Percentiles rank a stretch among this genome's conserved stretches.
phyloP scores from a whole-genome alignment of 2,797 vertebrate genomes.

The Atherinosoma microstoma region DNA sequence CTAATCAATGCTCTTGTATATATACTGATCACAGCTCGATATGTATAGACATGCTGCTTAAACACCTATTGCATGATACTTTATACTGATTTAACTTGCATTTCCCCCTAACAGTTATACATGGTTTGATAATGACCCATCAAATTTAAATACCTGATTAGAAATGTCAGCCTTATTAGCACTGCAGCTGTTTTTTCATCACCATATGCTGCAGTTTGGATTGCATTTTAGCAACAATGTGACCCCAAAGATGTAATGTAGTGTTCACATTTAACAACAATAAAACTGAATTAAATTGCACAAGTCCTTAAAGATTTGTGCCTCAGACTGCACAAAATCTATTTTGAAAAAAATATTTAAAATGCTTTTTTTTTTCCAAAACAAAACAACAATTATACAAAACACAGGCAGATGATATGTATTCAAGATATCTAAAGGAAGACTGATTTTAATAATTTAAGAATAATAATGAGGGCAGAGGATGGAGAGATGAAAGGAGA shows the following conservation, averaged over 20 bases:
- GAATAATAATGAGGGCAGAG: background rate
- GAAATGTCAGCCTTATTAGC: constrained; percentile 1
- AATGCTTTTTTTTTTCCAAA: background rate
- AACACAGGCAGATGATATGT: background rate
- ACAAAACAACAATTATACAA: background rate
- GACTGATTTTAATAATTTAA: background rate
- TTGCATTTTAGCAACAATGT: background rate
- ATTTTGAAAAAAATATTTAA: background rate
- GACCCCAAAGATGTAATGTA: background rate
- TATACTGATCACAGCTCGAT: background rate
- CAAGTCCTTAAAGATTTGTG: background rate
- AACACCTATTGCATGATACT: background rate
- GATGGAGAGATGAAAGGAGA: too few species aligned
- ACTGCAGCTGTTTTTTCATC: background rate
- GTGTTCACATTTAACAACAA: background rate
- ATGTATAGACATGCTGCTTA: background rate
- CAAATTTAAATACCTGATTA: background rate
- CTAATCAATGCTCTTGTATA: background rate
- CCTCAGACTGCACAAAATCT: background rate
- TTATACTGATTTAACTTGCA: background rate
- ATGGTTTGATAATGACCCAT: background rate
- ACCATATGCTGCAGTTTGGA: background rate
- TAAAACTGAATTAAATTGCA: background rate
- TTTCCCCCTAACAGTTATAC: background rate
- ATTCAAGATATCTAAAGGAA: background rate